A percentile compares a stretch with the other conserved stretches of the same genome.
Evolutionary conservation across 2,888 invertebrate genomes (phyloP).

Genomic region (Anoncus sp.): DNA sequence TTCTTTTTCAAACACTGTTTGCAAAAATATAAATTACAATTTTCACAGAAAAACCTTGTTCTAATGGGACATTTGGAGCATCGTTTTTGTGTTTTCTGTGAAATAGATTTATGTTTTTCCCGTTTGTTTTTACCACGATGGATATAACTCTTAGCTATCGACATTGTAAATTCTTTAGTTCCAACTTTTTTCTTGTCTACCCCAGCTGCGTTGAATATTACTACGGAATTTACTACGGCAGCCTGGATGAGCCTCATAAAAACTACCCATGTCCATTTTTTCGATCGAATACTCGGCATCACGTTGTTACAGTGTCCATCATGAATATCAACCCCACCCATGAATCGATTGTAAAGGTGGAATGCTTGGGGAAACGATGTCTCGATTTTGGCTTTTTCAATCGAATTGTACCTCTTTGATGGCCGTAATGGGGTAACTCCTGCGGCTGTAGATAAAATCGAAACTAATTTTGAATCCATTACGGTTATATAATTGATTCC

Average conservation of each 20-base stretch:
- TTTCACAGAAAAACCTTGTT: no score
- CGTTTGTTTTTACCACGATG: no score
- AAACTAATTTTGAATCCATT: constrained; percentile 65
- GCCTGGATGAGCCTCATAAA: constrained; percentile 56
- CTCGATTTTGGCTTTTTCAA: constrained; percentile 52
- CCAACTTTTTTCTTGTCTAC: no score
- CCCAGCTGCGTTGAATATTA: no score
- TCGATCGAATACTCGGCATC: constrained; percentile 53
- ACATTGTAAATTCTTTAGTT: constrained; percentile 3
- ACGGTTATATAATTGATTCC: constrained; percentile 64
- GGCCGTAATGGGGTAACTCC: constrained; percentile 61
- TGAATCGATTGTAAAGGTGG: constrained; percentile 57
- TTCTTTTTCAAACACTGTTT: no score
- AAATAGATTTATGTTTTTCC: no score
- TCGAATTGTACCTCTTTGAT: no score
- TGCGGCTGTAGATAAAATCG: constrained; percentile 62
- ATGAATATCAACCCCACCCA: no score
- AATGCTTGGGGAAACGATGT: constrained; percentile 59
- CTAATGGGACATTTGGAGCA: no score
- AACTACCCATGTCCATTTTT: constrained; percentile 63
- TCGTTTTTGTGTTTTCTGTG: no score
- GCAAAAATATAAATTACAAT: no score
- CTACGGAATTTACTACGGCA: constrained; percentile 56
- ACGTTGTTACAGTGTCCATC: constrained; percentile 63
- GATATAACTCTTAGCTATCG: no score